phyloP scores from a whole-genome alignment of 2,888 invertebrate species.

The Xestia c-nigrum region DNA sequence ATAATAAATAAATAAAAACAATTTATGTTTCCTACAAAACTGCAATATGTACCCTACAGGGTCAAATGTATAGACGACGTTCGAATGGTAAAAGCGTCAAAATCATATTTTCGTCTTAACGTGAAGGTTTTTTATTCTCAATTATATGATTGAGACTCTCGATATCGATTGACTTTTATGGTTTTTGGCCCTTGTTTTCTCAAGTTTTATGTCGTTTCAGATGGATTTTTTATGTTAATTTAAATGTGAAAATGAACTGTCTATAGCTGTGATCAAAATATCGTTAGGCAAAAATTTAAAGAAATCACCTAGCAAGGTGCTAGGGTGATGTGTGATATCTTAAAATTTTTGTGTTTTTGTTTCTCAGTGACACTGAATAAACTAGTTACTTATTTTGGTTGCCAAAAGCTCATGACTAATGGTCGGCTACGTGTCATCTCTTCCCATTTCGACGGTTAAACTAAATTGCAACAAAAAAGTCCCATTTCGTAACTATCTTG shows the following conservation, averaged over 20 bases:
- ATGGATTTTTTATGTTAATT: constrained; percentile 26
- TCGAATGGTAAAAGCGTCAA: constrained; percentile 24
- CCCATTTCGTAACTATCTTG: too few species aligned
- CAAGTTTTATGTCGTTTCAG: neutral
- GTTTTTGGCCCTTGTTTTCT: neutral
- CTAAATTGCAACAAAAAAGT: too few species aligned
- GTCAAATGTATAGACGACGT: constrained; percentile 2
- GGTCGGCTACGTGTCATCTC: too few species aligned
- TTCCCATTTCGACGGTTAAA: too few species aligned
- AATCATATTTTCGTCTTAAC: constrained; percentile 33
- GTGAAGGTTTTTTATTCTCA: constrained; percentile 25
- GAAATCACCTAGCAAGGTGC: too few species aligned
- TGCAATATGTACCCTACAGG: too few species aligned
- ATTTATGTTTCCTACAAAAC: too few species aligned
- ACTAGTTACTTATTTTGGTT: too few species aligned
- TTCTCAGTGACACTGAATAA: neutral
- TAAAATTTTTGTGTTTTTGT: too few species aligned
- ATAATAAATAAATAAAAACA: too few species aligned
- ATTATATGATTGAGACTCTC: constrained; percentile 22
- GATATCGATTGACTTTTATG: constrained; percentile 17
- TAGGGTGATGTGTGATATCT: neutral
- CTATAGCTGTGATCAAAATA: neutral
- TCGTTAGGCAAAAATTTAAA: neutral
- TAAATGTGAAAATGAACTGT: constrained; percentile 13
- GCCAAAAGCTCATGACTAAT: too few species aligned